Base-by-base conservation (phyloP, 1,140 invertebrate genomes). In the Macrobrachium rosenbergii region DNA sequence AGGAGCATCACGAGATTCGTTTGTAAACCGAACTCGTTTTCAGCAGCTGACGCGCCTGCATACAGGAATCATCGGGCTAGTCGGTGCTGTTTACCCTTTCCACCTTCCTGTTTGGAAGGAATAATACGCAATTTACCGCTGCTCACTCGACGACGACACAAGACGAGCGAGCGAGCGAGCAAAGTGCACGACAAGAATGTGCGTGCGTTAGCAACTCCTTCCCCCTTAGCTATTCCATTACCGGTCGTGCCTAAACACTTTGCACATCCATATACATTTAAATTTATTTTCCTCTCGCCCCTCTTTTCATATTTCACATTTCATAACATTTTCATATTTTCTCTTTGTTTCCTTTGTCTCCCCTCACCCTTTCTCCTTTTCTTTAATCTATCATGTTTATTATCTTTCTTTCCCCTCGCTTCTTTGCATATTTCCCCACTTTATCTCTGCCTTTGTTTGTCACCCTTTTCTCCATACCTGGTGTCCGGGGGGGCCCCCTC, bases 381-480 rank as follows among this genome's bases (percentile, higher is more conserved):
- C 69, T 58, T 21, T 78, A 21, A 19, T 58, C 45, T 45, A 43
- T 45, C 37, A 23, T 76, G 19, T 67, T 23, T 28, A 23, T 72
- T 37, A 28, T 37, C 17, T 37, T 21, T n/a, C 69, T 72, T 72
- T 72, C 19, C 19, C 76, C 58, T 28, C 19, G 52, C 19, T 21
- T n/a, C 76, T 43, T 78, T 58, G 19, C 23, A 12, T 78, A 14
- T 12, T 19, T 21, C 14, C 59, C 58, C 19, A n/a, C 43, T 78
- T 58, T 23, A 16, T 28, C 78, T 45, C 78, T 60, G 59, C 16
- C 78, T 81, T 23, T 63, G 59, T 28, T 45, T 60, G 59, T 67
- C 78, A 77, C 45, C 58, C 62, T 19, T 64, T 52, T 45, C 60
- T 28, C 58, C 62, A 52, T 52, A 52, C 52, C 52, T 52, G 52